Evolutionary conservation across 2,113 vertebrate species (phyloP).

Genomic region (Sylvietta virens): DNA sequence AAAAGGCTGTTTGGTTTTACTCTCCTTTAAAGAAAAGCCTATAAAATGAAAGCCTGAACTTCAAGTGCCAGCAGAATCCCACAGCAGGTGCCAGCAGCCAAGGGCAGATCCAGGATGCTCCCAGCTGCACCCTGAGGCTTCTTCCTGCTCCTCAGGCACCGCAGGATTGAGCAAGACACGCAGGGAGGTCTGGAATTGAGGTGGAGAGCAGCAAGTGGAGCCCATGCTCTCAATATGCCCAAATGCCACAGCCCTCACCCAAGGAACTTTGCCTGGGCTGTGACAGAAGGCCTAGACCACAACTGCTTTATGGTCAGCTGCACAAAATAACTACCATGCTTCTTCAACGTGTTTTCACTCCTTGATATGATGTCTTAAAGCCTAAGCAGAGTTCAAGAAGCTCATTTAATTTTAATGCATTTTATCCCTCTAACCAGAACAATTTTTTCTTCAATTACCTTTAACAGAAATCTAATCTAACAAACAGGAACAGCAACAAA

Average conservation of each 20-base stretch:
- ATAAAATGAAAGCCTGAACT: not conserved
- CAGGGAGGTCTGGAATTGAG: not conserved
- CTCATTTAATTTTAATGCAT: slow-evolving; percentile 39
- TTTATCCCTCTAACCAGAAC: slow-evolving; percentile 42
- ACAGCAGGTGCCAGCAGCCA: not conserved
- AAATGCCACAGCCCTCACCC: not conserved
- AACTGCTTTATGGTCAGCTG: not conserved
- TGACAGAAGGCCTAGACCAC: not conserved
- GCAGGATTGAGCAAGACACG: not conserved
- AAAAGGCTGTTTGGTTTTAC: not conserved
- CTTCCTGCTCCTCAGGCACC: not conserved
- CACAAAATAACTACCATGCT: not conserved
- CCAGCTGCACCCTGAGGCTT: not conserved
- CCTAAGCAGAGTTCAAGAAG: slow-evolving; percentile 7
- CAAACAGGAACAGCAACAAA: slow-evolving; percentile 43
- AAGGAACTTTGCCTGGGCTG: not conserved
- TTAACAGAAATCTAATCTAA: slow-evolving; percentile 46
- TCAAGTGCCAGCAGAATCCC: not conserved
- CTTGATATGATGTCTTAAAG: not conserved
- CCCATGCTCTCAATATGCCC: not conserved
- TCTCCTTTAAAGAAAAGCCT: not conserved
- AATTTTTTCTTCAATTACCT: slow-evolving; percentile 58
- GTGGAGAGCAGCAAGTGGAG: not conserved
- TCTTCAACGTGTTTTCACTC: not conserved
- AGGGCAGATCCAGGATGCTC: not conserved